A percentile compares a stretch with the other conserved stretches of the same genome.
phyloP scores from a whole-genome alignment of 2,113 vertebrate genomes.

The Alosa alosa region DNA sequence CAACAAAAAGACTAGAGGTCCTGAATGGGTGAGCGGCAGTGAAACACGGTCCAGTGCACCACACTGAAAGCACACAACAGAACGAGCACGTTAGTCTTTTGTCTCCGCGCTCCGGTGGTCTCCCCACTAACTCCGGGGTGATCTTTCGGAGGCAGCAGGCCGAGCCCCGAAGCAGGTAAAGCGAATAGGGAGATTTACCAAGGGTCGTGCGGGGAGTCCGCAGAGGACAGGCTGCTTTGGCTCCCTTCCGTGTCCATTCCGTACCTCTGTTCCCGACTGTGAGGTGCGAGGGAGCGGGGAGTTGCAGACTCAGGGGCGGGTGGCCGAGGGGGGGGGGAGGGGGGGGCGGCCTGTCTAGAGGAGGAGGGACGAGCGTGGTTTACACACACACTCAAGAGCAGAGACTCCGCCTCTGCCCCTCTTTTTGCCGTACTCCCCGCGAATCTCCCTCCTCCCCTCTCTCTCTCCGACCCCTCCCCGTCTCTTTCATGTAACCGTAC shows the following conservation, averaged over 20 bases:
- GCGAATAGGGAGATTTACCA: slow-evolving; percentile 72
- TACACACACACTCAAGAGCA: slow-evolving; percentile 41
- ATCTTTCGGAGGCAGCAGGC: slow-evolving; percentile 44
- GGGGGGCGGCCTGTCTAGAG: slow-evolving; percentile 50
- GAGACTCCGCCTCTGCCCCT: slow-evolving; percentile 57
- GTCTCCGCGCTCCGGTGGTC: slow-evolving; percentile 66
- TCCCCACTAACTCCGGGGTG: slow-evolving; percentile 68
- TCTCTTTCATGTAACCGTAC: slow-evolving; percentile 31
- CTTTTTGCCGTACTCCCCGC: slow-evolving; percentile 43
- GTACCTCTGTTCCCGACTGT: slow-evolving; percentile 77
- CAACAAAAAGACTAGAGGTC: slow-evolving; percentile 55
- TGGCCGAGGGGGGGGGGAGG: slow-evolving; percentile 50
- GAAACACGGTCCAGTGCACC: slow-evolving; percentile 54
- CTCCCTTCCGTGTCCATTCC: slow-evolving; percentile 93
- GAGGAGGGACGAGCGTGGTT: slow-evolving; percentile 57
- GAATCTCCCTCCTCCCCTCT: slow-evolving; percentile 31
- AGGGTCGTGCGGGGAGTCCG: slow-evolving; percentile 93
- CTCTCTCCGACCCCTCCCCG: slow-evolving; percentile 23
- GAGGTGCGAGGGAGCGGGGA: slow-evolving; percentile 70
- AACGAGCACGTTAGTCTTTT: slow-evolving; percentile 69
- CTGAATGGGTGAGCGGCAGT: slow-evolving; percentile 27
- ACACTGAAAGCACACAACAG: slow-evolving; percentile 41
- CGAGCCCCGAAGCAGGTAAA: slow-evolving; percentile 46
- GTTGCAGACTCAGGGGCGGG: slow-evolving; percentile 73
- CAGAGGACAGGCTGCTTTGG: slow-evolving; percentile 90